These are phyloP conservation scores for Corythoichthys intestinalis DNA, from an alignment of 2,113 vertebrate genomes.

Conservation along the genomic window DNA sequence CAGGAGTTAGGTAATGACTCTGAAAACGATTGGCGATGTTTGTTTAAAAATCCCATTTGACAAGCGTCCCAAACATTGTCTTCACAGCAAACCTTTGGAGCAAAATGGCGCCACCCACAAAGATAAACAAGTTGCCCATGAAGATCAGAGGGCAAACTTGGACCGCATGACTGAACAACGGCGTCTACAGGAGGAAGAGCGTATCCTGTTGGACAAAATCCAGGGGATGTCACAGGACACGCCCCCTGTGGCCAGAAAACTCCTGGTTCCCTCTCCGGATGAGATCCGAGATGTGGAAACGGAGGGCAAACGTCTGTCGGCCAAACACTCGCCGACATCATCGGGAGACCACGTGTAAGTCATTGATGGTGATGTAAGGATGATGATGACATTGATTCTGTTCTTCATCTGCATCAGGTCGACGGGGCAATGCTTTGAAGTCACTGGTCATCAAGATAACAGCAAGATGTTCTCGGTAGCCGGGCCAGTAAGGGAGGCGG, in stretches of 20 bases:
- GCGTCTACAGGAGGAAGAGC: conserved; percentile 60
- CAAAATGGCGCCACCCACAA: neutral
- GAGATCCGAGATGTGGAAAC: conserved; percentile 37
- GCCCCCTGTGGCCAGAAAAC: conserved; percentile 49
- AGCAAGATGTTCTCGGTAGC: too few relatives aligned
- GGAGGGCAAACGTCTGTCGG: neutral
- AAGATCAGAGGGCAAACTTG: neutral
- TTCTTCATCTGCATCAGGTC: neutral
- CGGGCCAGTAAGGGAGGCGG: conserved; percentile 32
- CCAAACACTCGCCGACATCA: conserved; percentile 2
- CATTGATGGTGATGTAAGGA: neutral
- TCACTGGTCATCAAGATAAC: neutral
- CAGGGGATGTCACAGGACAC: conserved; percentile 48
- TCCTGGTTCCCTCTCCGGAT: conserved; percentile 41
- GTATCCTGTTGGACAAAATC: conserved; percentile 61
- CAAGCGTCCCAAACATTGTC: neutral
- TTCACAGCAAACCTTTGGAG: neutral
- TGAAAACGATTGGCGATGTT: neutral
- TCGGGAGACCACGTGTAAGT: conserved; percentile 53
- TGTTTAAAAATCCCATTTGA: neutral
- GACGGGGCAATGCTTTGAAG: neutral
- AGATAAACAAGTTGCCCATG: neutral
- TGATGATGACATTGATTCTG: neutral
- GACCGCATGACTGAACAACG: conserved; percentile 22
- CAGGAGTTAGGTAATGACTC: too few relatives aligned